These are phyloP conservation scores for Aptenodytes forsteri DNA, from an alignment of 2,113 vertebrate genomes.

Conservation along the genomic window DNA sequence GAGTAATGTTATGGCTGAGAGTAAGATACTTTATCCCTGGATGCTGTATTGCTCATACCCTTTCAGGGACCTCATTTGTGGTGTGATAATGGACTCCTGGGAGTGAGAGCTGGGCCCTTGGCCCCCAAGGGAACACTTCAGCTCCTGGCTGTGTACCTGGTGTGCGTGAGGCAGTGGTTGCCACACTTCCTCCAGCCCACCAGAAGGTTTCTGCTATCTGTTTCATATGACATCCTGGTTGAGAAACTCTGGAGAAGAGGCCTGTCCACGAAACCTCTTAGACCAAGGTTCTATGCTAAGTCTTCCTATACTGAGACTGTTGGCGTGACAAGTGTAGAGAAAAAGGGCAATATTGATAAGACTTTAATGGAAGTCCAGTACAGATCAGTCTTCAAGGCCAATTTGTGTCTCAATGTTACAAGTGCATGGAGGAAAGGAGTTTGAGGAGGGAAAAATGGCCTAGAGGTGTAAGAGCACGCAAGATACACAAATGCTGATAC, in stretches of 20 bases:
- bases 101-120: background rate
- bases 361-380: background rate
- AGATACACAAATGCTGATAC: background rate
- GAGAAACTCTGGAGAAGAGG: background rate
- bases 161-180: background rate
- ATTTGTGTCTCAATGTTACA: background rate
- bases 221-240: too few relatives aligned
- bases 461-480: background rate
- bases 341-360: background rate
- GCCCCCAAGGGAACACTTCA: background rate
- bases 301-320: fast-evolving
- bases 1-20: background rate
- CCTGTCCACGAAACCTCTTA: background rate
- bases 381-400: background rate
- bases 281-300: background rate
- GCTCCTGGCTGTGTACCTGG: background rate
- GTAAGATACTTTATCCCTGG: background rate
- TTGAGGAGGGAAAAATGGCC: background rate
- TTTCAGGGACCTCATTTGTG: background rate
- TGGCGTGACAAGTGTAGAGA: background rate
- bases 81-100: background rate
- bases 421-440: background rate
- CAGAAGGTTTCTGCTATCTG: background rate
- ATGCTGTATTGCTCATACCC: background rate
- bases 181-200: background rate